Conservation (phyloP, 2,888 invertebrate species). For the Nemoura dubitans region DNA sequence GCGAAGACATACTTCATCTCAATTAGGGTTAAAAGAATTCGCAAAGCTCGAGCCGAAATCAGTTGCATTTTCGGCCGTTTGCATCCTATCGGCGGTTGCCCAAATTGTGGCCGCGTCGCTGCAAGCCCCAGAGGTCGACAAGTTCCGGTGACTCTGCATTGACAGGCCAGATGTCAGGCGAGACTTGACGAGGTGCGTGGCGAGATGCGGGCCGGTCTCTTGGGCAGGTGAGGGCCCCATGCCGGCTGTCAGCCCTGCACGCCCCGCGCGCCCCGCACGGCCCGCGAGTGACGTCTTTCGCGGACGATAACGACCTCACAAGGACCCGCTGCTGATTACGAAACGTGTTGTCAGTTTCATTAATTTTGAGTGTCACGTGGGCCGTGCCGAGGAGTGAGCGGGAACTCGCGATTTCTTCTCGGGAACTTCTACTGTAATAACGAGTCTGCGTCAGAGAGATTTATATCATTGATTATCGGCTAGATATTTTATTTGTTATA, state of each 20-base stretch:
- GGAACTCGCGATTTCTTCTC: background rate
- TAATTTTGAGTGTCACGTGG: background rate
- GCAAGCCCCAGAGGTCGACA: background rate
- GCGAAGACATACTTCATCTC: too few species aligned
- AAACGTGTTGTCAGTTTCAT: background rate
- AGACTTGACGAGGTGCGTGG: too few species aligned
- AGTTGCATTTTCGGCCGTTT: too few species aligned
- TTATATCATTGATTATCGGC: background rate
- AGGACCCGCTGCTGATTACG: background rate
- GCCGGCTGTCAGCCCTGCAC: background rate
- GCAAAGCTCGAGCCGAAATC: too few species aligned
- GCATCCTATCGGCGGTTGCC: too few species aligned
- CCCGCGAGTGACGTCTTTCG: background rate
- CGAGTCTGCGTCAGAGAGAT: background rate
- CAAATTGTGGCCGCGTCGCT: too few species aligned
- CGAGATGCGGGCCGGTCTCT: background rate
- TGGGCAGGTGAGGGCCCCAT: background rate
- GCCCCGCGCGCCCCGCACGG: too few species aligned
- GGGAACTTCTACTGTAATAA: background rate
- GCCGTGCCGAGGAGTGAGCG: background rate
- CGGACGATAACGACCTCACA: background rate
- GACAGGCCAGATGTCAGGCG: too few species aligned
- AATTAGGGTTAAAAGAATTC: too few species aligned
- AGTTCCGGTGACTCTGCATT: background rate
- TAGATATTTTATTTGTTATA: too few species aligned